Conservation (phyloP, 2,797 vertebrate species). For the Falco berigora region DNA sequence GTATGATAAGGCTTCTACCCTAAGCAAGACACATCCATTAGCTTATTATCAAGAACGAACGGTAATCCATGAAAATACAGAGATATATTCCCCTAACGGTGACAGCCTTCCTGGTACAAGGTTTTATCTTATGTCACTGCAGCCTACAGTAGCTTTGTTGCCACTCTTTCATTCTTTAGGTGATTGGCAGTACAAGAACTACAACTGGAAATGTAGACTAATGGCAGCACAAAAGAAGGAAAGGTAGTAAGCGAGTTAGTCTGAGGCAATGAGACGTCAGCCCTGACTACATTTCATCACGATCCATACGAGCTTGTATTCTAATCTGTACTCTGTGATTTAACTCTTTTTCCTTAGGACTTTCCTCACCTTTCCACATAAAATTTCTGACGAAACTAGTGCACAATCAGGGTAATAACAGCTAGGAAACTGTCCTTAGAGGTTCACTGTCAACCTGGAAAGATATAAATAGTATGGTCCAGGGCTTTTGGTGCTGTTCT, state of each 20-base stretch:
- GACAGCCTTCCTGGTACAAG: not conserved
- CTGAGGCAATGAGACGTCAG: not conserved
- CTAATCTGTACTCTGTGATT: not conserved
- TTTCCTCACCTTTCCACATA: not conserved
- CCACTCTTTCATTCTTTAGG: not conserved
- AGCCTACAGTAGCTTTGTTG: not conserved
- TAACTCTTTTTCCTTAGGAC: not conserved
- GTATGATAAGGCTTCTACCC: not conserved
- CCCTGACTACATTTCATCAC: not conserved
- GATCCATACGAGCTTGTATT: not conserved
- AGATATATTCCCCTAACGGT: not conserved
- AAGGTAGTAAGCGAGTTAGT: not conserved
- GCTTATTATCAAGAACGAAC: not conserved
- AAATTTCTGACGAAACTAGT: not conserved
- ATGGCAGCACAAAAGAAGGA: not conserved
- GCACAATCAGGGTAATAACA: not conserved
- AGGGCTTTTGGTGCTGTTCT: not conserved
- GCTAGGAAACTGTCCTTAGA: not conserved
- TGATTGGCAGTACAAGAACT: not conserved
- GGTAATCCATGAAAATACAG: not conserved
- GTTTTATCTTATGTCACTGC: not conserved
- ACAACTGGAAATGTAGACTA: not conserved
- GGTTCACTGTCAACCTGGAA: not conserved
- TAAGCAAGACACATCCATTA: not conserved
- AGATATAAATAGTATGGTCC: not conserved